These are phyloP conservation scores for Blastomussa wellsi DNA, from an alignment of 92 coral and sea anemone genomes.

Conservation along the genomic window DNA sequence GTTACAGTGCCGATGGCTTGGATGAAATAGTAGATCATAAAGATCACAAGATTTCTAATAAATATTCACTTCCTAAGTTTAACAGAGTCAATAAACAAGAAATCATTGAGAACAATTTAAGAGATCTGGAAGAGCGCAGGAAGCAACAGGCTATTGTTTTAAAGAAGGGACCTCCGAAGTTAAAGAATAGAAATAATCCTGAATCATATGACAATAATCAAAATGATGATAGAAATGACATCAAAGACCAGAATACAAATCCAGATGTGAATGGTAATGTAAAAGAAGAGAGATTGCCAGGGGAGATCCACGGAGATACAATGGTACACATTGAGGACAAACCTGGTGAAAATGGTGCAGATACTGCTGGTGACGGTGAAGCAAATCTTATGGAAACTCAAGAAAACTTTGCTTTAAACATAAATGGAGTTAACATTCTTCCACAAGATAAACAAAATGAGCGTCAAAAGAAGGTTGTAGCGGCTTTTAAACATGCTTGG, in stretches of 20 bases:
- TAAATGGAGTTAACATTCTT: slow-evolving; percentile 71
- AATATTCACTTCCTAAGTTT: slow-evolving; percentile 47
- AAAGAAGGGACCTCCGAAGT: slow-evolving; percentile 77
- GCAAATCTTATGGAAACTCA: slow-evolving; percentile 33
- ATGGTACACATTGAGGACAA: slow-evolving; percentile 49
- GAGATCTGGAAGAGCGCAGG: slow-evolving; percentile 60
- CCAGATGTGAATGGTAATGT: slow-evolving; percentile 7
- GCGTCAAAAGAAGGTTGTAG: slow-evolving; percentile 84
- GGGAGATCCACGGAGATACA: slow-evolving; percentile 64
- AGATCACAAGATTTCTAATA: slow-evolving; percentile 59
- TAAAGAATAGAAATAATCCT: slow-evolving; percentile 39
- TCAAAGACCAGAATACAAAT: slow-evolving; percentile 21
- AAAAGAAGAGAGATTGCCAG: slow-evolving; percentile 41
- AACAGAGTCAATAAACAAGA: slow-evolving; percentile 60
- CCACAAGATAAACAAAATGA: slow-evolving; percentile 78
- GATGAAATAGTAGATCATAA: slow-evolving; percentile 54
- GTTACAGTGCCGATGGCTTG: slow-evolving; percentile 18
- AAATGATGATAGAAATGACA: slow-evolving; percentile 20
- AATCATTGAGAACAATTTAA: slow-evolving; percentile 57
- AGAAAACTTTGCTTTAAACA: slow-evolving; percentile 38
- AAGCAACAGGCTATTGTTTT: slow-evolving; percentile 37
- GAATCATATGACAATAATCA: neutral
- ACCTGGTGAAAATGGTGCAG: slow-evolving; percentile 51
- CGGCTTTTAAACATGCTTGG: slow-evolving; percentile 95
- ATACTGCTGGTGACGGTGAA: slow-evolving; percentile 84